A percentile compares a stretch with the other conserved stretches of the same genome.
phyloP scores from a whole-genome alignment of 2,113 vertebrate genomes.

The Sander vitreus region DNA sequence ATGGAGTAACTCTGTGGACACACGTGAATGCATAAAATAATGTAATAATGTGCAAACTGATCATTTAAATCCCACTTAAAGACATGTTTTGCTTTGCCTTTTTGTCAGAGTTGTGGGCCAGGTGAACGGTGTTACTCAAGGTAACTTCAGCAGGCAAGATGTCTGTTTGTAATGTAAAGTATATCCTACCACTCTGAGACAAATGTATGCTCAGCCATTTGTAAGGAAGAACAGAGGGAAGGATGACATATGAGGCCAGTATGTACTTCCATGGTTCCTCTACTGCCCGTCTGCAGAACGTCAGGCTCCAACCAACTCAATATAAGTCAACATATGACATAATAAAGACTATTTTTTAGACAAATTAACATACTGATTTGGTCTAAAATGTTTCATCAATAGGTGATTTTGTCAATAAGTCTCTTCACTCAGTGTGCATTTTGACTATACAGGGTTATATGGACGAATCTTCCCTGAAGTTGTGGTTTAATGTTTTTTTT shows the following conservation, averaged over 20 bases:
- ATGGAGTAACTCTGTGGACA: constrained; percentile 94
- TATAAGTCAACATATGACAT: neutral
- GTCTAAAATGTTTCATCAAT: neutral
- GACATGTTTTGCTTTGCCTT: neutral
- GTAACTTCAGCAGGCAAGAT: neutral
- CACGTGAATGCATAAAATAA: neutral
- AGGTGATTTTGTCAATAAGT: neutral
- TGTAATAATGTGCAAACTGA: neutral
- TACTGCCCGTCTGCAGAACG: neutral
- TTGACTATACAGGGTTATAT: neutral
- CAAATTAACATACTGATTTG: neutral
- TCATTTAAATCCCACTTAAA: neutral
- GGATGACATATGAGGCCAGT: neutral
- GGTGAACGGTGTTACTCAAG: neutral
- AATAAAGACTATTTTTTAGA: neutral
- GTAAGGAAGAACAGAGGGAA: neutral
- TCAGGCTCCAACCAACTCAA: neutral
- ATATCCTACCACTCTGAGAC: neutral
- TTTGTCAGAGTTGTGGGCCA: neutral
- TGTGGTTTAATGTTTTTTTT: neutral
- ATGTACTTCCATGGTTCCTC: neutral
- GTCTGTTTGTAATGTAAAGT: neutral
- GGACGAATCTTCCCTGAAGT: neutral
- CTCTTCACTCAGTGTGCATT: neutral
- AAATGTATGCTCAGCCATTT: neutral